Base-by-base conservation (phyloP, 2,113 vertebrate species). In the Vicugna pacos region DNA sequence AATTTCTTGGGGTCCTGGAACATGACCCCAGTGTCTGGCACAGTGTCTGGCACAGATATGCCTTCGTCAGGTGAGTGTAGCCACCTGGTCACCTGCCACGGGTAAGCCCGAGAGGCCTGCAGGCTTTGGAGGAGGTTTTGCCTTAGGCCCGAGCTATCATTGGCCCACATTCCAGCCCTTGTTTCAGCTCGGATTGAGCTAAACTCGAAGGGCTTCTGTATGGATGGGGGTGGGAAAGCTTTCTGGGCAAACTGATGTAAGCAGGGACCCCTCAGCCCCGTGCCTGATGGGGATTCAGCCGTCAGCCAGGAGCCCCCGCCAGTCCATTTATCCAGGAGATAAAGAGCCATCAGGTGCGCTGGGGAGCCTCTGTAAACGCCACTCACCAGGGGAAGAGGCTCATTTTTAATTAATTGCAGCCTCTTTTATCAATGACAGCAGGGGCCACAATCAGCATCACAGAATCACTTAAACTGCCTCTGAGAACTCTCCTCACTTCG, bases 391-490 rank as follows among this genome's bases (percentile, higher is more conserved):
- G 91, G 87, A 94, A 97, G 98, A 82, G 56, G 91, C 89, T 98
- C 52, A 83, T 97, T 98, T 98, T 98, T 98, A 98, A 98, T 98
- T 98, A 98, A 98, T 97, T 94, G 93, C 89, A 96, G 97, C 80
- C 97, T 94, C 97, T 98, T 98, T 98, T 98, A 98, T 98, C 97
- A 97, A 86, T 50, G 96, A 94, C 96, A 98, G 65, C 95, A 62
- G 92, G 96, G 97, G 97, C 97, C 96, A 95, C 94, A 97, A 84
- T 98, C 95, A 97, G 89, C 89, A 93, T 97, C 96, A 94, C 92
- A 92, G 94, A 96, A 96, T 72, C 67, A 0, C 42, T 97, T 97
- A 96, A 96, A 97, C 91, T 97, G 97, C 82, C 86, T 92, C 67
- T 52, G 52, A 94, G 81, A 88, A 73, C 52, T 56, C 52, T 19